Percentiles rank a stretch among this genome's conserved stretches.
Evolutionary conservation across 2,888 invertebrate genomes (phyloP).

Genomic region (Ormyrus pomaceus): DNA sequence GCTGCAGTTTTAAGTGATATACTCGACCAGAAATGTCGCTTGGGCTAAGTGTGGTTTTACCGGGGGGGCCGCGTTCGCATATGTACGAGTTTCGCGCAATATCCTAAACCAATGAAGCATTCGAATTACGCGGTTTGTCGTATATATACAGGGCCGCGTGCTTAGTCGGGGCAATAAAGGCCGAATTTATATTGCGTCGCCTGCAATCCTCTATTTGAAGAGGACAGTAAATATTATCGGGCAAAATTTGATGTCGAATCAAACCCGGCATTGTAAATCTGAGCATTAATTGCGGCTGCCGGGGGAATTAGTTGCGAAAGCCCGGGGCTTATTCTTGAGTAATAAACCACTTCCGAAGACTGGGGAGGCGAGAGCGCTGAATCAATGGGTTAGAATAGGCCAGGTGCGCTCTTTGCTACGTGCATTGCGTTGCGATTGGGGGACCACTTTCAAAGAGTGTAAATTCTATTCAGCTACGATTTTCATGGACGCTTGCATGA

Average conservation of each 20-base stretch:
- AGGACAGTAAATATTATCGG: conserved; percentile 8
- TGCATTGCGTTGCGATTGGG: too few relatives aligned
- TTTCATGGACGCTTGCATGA: too few relatives aligned
- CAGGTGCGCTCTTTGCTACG: background rate
- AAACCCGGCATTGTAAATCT: conserved; percentile 24
- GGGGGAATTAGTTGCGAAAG: background rate
- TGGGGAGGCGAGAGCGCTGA: background rate
- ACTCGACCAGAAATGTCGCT: background rate
- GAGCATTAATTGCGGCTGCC: background rate
- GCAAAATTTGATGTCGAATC: conserved; percentile 18
- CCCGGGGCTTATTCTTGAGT: background rate
- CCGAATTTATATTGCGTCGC: conserved; percentile 23
- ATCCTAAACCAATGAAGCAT: conserved; percentile 16
- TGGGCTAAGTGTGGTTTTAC: too few relatives aligned
- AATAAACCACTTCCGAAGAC: background rate
- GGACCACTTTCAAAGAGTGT: too few relatives aligned
- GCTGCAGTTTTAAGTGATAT: background rate
- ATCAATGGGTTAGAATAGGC: background rate
- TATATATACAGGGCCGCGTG: background rate
- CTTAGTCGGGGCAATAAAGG: conserved; percentile 1
- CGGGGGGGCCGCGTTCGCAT: background rate
- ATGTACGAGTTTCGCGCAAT: background rate
- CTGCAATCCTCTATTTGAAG: background rate
- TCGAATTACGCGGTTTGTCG: conserved; percentile 9
- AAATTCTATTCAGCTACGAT: too few relatives aligned